phyloP scores from a whole-genome alignment of 2,797 vertebrate genomes.

The Mareca strepera region DNA sequence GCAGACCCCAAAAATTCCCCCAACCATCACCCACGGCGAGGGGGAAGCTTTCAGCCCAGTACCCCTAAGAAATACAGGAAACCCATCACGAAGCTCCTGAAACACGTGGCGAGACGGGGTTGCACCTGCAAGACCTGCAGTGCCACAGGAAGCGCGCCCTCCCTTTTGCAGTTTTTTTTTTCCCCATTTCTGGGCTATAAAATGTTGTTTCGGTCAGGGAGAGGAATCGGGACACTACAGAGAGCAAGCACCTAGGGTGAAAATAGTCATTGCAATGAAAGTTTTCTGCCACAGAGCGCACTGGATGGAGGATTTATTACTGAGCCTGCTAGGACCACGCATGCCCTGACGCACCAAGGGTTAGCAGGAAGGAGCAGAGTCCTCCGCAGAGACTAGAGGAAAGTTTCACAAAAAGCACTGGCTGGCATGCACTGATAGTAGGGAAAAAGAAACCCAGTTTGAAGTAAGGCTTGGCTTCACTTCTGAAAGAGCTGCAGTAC shows the following conservation, averaged over 20 bases:
- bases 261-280: fast-evolving
- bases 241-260: fast-evolving
- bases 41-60: not conserved
- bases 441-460: not conserved
- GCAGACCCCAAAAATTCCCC: not conserved
- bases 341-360: not conserved
- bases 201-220: fast-evolving
- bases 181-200: fast-evolving
- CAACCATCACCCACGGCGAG: not conserved
- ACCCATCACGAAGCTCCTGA: fast-evolving
- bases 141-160: fast-evolving
- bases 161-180: not conserved
- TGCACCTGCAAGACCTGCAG: not conserved
- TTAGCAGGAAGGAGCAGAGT: not conserved
- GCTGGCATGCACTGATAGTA: fast-evolving
- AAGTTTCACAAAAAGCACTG: fast-evolving
- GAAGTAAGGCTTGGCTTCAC: fast-evolving
- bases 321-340: not conserved
- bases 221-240: not conserved
- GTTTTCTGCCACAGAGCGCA: not conserved
- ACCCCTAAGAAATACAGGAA: not conserved
- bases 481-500: fast-evolving
- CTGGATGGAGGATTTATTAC: not conserved
- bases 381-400: not conserved
- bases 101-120: fast-evolving